Conservation (phyloP, 2,113 vertebrate genomes). For the Ranitomeya variabilis region DNA sequence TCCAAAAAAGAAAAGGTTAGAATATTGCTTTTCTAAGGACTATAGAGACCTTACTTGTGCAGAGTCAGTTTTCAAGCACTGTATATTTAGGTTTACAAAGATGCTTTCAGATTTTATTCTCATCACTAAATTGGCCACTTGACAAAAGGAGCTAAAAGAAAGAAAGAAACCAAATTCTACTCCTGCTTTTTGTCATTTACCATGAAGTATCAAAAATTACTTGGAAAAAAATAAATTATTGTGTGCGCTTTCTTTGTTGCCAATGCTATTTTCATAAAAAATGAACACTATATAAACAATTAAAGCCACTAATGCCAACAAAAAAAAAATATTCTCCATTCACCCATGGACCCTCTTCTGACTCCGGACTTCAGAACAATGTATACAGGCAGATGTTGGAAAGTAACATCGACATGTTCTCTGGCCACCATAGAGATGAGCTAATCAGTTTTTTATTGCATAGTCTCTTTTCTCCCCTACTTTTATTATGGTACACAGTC, state of each 20-base stretch:
- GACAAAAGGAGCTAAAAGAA: neutral
- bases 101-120: constrained; percentile 71
- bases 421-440: too few relatives aligned
- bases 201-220: neutral
- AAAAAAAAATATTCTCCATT: neutral
- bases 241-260: neutral
- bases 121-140: constrained; percentile 65
- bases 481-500: too few relatives aligned
- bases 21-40: constrained; percentile 69
- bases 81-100: constrained; percentile 73
- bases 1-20: constrained; percentile 66
- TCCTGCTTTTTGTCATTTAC: constrained; percentile 12
- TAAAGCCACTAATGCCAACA: neutral
- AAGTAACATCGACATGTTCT: too few relatives aligned
- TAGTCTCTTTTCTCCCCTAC: too few relatives aligned
- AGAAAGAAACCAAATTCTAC: constrained; percentile 26
- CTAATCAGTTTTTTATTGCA: too few relatives aligned
- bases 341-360: neutral
- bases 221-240: neutral
- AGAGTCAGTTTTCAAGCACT: constrained; percentile 67
- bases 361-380: too few relatives aligned
- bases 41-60: constrained; percentile 64
- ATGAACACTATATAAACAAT: neutral
- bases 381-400: too few relatives aligned
- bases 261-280: neutral